Evolutionary conservation across 2,797 vertebrate genomes (phyloP).

Genomic region (Danio choprae): DNA sequence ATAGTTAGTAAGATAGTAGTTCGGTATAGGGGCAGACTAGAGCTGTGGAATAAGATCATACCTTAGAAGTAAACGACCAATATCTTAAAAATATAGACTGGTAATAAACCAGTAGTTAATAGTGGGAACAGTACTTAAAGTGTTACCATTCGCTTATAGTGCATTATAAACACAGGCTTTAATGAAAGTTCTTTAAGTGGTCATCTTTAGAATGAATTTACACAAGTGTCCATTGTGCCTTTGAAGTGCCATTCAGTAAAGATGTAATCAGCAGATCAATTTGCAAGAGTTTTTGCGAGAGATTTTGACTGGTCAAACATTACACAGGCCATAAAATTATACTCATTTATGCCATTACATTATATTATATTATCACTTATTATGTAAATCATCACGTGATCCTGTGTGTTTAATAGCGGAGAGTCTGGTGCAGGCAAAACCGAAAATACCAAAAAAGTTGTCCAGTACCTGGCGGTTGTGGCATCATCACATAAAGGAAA

Average conservation of each 20-base stretch:
- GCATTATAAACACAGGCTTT: not conserved
- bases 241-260: constrained; percentile 5
- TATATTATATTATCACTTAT: not conserved
- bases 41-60: too few species aligned
- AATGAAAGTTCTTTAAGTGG: not conserved
- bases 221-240: not conserved
- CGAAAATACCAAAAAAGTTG: constrained; percentile 98
- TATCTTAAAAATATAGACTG: too few species aligned
- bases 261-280: constrained; percentile 25
- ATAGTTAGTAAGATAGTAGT: too few species aligned
- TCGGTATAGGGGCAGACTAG: too few species aligned
- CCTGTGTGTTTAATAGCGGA: constrained; percentile 76
- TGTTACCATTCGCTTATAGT: too few species aligned
- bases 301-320: constrained; percentile 47
- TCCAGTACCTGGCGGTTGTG: constrained; percentile 95
- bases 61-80: too few species aligned
- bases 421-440: constrained; percentile 98
- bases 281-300: constrained; percentile 23
- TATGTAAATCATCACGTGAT: constrained; percentile 1
- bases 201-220: not conserved
- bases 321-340: not conserved
- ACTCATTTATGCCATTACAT: not conserved
- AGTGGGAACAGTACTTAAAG: too few species aligned
- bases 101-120: too few species aligned
- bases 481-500: constrained; percentile 98